A percentile compares a stretch with the other conserved stretches of the same genome.
Evolutionary conservation across 2,113 vertebrate species (phyloP).

Genomic region (Aramus guarauna): DNA sequence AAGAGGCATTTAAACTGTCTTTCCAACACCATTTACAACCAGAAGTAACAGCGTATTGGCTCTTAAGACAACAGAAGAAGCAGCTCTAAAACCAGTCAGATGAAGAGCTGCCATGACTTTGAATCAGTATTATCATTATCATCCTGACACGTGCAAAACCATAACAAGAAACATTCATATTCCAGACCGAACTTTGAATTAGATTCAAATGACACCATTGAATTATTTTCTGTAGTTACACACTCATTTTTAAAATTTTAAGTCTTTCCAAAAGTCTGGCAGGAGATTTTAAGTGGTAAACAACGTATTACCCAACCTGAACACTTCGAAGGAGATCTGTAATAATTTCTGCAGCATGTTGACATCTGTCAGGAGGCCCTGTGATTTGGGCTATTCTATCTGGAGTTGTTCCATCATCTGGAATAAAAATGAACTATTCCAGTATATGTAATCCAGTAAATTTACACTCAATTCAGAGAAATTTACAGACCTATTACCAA

Average conservation of each 20-base stretch:
- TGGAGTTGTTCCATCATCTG: conserved; percentile 95
- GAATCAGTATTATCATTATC: background rate
- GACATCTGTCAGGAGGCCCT: conserved; percentile 93
- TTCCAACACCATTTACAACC: background rate
- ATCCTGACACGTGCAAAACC: background rate
- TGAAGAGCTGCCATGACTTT: background rate
- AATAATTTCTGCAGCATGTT: conserved; percentile 96
- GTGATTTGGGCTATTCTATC: conserved; percentile 98
- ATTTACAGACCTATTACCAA: background rate
- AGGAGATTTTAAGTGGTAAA: background rate
- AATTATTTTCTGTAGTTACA: background rate
- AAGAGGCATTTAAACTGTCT: background rate
- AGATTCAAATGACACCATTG: background rate
- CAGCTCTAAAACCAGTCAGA: background rate
- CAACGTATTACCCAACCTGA: conserved; percentile 69
- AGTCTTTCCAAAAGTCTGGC: background rate
- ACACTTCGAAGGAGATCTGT: conserved; percentile 95
- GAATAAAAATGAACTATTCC: conserved; percentile 30
- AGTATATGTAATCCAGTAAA: background rate
- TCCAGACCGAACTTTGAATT: background rate
- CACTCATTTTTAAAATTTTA: background rate
- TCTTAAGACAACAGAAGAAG: background rate
- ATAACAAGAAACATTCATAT: background rate
- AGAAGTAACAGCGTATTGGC: background rate
- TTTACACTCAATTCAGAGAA: background rate